These are phyloP conservation scores for Platanista minor DNA, from an alignment of 2,113 vertebrate species.

Conservation along the genomic window DNA sequence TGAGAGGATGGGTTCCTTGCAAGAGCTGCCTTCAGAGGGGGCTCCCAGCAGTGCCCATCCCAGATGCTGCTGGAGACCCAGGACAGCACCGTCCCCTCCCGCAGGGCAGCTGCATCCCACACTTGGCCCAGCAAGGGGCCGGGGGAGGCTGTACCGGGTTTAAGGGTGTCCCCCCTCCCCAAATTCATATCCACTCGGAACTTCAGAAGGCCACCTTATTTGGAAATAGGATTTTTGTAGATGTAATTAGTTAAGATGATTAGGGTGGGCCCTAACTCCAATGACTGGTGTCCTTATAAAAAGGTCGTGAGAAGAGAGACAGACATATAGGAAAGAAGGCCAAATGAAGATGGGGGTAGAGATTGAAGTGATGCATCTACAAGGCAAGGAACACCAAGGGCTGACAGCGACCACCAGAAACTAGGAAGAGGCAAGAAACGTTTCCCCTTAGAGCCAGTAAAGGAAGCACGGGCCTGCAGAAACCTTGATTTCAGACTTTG, in stretches of 20 bases:
- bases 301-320: neutral
- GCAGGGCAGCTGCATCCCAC: neutral
- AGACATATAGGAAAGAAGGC: neutral
- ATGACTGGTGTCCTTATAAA: neutral
- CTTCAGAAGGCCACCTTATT: neutral
- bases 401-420: neutral
- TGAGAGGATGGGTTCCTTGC: neutral
- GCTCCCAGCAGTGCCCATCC: neutral
- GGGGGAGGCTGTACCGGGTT: neutral
- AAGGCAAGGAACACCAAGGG: too few relatives aligned
- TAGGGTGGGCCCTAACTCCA: neutral
- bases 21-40: neutral
- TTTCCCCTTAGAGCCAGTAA: neutral
- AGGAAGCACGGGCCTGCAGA: too few relatives aligned
- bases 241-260: neutral
- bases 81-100: neutral
- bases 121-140: neutral
- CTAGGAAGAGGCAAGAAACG: neutral
- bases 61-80: rapidly evolving
- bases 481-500: neutral
- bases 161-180: neutral
- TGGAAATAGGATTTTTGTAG: neutral
- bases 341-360: too few relatives aligned
- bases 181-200: neutral
- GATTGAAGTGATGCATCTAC: too few relatives aligned